A percentile compares a stretch with the other conserved stretches of the same genome.
Conservation (phyloP, 1,140 invertebrate species). For the Brachionus rubens region DNA sequence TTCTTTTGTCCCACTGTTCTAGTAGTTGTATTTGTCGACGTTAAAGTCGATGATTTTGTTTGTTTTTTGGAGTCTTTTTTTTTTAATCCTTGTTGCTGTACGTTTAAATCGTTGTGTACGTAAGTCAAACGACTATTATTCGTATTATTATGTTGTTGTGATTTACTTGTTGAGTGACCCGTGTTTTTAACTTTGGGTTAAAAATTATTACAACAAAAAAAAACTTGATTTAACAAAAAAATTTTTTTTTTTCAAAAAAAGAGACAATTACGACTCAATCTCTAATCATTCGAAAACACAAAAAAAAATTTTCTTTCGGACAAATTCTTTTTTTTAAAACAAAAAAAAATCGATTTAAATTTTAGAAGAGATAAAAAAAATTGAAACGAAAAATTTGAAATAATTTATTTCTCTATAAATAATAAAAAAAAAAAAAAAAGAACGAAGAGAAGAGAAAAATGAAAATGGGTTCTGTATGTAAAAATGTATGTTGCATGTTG, state of each 20-base stretch:
- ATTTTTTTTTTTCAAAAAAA: no score
- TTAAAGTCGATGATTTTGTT: conserved; percentile 10
- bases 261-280: no score
- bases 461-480: conserved; percentile 10
- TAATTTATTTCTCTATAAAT: conserved; percentile 21
- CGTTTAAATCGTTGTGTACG: background rate
- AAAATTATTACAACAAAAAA: conserved; percentile 13
- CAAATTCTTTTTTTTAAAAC: no score
- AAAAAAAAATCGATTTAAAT: conserved; percentile 18
- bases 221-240: conserved; percentile 5
- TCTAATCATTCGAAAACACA: no score
- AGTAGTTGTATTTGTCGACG: background rate
- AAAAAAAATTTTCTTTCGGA: no score
- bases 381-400: conserved; percentile 18
- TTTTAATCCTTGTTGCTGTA: background rate
- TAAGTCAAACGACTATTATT: background rate
- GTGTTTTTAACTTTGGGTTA: conserved; percentile 44
- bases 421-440: conserved; percentile 1
- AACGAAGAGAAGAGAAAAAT: no score
- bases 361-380: conserved; percentile 5
- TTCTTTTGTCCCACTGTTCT: conserved; percentile 4
- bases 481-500: background rate
- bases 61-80: conserved; percentile 14
- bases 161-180: conserved; percentile 46
- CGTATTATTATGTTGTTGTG: background rate